A percentile compares a stretch with the other conserved stretches of the same genome.
Conservation (phyloP, 2,888 invertebrate species). For the Alsophila aescularia region DNA sequence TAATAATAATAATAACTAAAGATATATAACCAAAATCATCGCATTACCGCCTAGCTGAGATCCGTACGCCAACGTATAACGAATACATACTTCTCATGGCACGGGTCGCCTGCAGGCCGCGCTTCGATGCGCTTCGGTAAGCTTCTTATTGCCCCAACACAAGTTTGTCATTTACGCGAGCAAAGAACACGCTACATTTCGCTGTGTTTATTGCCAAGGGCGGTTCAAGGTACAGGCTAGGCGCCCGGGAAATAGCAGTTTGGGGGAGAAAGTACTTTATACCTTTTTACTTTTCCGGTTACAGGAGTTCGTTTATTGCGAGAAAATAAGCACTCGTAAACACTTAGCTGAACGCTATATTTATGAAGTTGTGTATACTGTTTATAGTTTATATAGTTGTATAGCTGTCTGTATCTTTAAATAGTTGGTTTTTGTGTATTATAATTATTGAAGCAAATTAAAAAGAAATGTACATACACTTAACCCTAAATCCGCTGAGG, state of each 20-base stretch:
- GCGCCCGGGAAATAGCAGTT: constrained; percentile 26
- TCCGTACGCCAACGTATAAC: background rate
- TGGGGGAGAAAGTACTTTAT: constrained; percentile 20
- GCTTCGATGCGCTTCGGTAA: constrained; percentile 47
- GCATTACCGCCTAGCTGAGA: background rate
- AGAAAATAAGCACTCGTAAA: constrained; percentile 16
- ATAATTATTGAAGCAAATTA: no score
- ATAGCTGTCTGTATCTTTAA: no score
- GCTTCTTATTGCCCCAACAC: constrained; percentile 51
- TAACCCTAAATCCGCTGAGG: no score
- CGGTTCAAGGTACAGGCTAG: constrained; percentile 30
- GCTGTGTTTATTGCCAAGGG: constrained; percentile 36
- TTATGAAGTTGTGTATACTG: no score
- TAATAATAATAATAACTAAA: no score
- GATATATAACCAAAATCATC: background rate
- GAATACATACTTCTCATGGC: background rate
- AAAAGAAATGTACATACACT: no score
- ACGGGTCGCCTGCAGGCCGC: constrained; percentile 28
- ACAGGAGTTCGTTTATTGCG: constrained; percentile 12
- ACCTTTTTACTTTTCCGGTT: constrained; percentile 16
- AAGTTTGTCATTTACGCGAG: constrained; percentile 49
- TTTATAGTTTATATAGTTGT: no score
- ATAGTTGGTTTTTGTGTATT: no score
- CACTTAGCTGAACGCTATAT: constrained; percentile 1
- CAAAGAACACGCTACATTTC: constrained; percentile 33